These are phyloP conservation scores for Festucalex cinctus DNA, from an alignment of 2,113 vertebrate species.

Conservation along the genomic window DNA sequence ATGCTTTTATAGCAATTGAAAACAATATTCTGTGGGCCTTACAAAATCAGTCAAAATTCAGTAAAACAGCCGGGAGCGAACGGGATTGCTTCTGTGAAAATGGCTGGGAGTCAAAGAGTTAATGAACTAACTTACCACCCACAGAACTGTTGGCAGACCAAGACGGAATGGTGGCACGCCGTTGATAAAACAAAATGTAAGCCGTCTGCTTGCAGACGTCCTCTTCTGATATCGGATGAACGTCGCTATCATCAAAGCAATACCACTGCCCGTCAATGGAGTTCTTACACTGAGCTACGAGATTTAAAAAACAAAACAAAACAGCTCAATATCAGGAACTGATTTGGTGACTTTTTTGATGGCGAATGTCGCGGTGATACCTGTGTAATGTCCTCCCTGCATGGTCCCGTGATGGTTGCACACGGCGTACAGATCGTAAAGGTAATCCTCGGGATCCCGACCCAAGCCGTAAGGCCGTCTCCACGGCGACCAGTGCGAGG, in stretches of 20 bases:
- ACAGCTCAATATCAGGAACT: background rate
- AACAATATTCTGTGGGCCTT: too few species aligned
- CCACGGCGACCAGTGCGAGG: slow-evolving; percentile 94
- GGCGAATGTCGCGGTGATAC: slow-evolving; percentile 43
- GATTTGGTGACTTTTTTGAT: background rate
- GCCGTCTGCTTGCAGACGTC: slow-evolving; percentile 92
- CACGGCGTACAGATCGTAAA: slow-evolving; percentile 95
- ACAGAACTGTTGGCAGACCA: slow-evolving; percentile 99
- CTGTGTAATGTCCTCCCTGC: slow-evolving; percentile 97
- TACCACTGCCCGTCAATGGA: slow-evolving; percentile 98
- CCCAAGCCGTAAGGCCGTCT: slow-evolving; percentile 87
- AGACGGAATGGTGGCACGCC: slow-evolving; percentile 87
- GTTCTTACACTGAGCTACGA: slow-evolving; percentile 93
- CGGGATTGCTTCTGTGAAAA: too few species aligned
- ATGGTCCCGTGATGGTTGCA: slow-evolving; percentile 98
- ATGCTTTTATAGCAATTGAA: too few species aligned
- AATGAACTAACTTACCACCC: slow-evolving; percentile 76
- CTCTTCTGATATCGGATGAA: slow-evolving; percentile 86
- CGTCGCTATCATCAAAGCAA: slow-evolving; percentile 95
- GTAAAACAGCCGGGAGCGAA: too few species aligned
- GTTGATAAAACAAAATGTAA: slow-evolving; percentile 97
- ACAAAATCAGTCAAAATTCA: too few species aligned
- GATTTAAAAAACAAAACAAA: slow-evolving; percentile 8
- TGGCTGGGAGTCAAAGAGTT: too few species aligned
- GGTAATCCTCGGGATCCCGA: slow-evolving; percentile 90